phyloP scores from a whole-genome alignment of 2,113 vertebrate species.

The Cygnus buccinator region DNA sequence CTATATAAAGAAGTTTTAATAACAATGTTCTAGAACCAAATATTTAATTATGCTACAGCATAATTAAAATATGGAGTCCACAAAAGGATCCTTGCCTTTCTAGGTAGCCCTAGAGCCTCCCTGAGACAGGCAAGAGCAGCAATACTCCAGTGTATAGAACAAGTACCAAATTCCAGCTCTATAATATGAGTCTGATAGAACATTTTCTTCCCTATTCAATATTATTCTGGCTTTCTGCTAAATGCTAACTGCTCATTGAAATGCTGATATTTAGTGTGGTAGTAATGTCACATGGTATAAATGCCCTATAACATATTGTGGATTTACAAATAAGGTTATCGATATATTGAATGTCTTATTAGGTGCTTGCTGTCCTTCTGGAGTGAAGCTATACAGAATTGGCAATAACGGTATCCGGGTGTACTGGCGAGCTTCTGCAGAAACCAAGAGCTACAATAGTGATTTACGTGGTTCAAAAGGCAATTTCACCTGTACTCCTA shows the following conservation, averaged over 20 bases:
- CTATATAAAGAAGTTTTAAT: not conserved
- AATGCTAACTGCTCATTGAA: not conserved
- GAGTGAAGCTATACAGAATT: conserved; percentile 85
- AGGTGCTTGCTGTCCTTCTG: conserved; percentile 91
- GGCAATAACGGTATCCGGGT: conserved; percentile 82
- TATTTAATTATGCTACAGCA: not conserved
- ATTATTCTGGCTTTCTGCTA: not conserved
- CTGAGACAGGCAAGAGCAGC: not conserved
- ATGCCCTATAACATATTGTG: not conserved
- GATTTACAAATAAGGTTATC: not conserved
- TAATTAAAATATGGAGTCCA: not conserved
- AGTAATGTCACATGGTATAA: not conserved
- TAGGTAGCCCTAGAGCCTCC: not conserved
- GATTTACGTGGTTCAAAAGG: conserved; percentile 83
- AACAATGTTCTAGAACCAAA: not conserved
- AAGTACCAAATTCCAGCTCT: not conserved
- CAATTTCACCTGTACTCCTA: conserved; percentile 85
- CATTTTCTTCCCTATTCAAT: not conserved
- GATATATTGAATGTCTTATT: not conserved
- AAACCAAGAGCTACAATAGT: conserved; percentile 75
- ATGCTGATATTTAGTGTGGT: not conserved
- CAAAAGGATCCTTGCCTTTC: not conserved
- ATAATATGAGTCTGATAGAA: not conserved
- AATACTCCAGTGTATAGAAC: not conserved
- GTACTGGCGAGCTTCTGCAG: conserved; percentile 80